phyloP scores from a whole-genome alignment of 2,113 vertebrate species.

The Melospiza melodia region DNA sequence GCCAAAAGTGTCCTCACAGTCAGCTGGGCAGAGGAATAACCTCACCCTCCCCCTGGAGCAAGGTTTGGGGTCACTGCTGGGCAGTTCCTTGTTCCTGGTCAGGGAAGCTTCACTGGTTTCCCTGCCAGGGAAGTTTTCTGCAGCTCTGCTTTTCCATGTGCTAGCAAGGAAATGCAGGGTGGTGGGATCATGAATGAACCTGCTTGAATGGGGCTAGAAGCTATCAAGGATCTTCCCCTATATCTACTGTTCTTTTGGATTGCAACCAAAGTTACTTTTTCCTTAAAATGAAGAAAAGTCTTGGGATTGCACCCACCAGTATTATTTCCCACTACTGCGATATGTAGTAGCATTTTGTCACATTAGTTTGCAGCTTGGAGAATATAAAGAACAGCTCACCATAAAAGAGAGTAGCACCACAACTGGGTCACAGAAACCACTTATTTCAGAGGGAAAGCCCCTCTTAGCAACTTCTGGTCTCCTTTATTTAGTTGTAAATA shows the following conservation, averaged over 20 bases:
- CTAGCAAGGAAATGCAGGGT: neutral
- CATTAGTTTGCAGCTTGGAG: constrained; percentile 1
- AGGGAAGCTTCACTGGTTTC: neutral
- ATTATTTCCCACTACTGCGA: neutral
- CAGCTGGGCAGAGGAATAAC: neutral
- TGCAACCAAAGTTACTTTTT: neutral
- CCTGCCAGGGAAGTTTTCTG: neutral
- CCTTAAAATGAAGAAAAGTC: neutral
- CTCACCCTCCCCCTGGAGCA: neutral
- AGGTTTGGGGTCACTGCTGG: neutral
- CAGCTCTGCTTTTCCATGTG: neutral
- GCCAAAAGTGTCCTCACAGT: constrained; percentile 31
- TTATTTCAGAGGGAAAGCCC: neutral
- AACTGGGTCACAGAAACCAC: neutral
- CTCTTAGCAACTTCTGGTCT: neutral
- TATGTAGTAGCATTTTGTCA: neutral
- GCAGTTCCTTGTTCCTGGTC: neutral
- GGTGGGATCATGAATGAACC: neutral
- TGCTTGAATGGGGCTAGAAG: neutral
- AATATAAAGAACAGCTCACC: neutral
- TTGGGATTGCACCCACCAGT: neutral
- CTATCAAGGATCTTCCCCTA: neutral
- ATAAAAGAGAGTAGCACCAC: neutral
- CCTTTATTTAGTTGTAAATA: neutral
- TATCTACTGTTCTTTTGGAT: neutral